These are phyloP conservation scores for Rhyacichthys aspro DNA, from an alignment of 2,797 vertebrate genomes.

Conservation along the genomic window DNA sequence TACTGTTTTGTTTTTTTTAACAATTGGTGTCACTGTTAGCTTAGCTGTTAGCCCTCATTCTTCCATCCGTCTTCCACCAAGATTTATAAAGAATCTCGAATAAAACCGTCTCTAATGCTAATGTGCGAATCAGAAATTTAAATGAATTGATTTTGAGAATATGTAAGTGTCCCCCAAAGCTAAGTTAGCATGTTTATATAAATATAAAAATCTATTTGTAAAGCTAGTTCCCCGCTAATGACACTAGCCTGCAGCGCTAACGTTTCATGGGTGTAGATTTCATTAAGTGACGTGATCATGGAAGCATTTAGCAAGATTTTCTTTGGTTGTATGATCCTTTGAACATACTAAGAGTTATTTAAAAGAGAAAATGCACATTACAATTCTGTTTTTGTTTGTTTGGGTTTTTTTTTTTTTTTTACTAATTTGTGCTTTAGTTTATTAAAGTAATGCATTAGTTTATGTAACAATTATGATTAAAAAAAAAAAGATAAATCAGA, in stretches of 20 bases:
- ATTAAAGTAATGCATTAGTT: too few species aligned
- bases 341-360: too few species aligned
- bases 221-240: background rate
- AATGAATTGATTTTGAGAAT: too few species aligned
- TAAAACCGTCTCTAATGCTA: background rate
- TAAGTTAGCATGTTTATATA: conserved; percentile 3
- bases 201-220: conserved; percentile 5
- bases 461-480: too few species aligned
- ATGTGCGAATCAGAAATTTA: background rate
- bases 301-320: too few species aligned
- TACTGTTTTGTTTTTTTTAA: conserved; percentile 18
- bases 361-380: too few species aligned
- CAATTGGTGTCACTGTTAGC: background rate
- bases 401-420: too few species aligned
- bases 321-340: too few species aligned
- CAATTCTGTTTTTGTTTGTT: too few species aligned
- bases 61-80: background rate
- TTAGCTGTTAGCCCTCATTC: background rate
- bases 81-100: background rate
- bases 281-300: background rate
- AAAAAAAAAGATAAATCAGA: too few species aligned
- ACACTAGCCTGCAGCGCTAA: background rate
- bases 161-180: background rate
- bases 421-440: too few species aligned
- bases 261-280: background rate